Evolutionary conservation across 2,888 invertebrate genomes (phyloP), one percentile per base, ranked within the genome.

Genomic region (Syritta pipiens): DNA sequence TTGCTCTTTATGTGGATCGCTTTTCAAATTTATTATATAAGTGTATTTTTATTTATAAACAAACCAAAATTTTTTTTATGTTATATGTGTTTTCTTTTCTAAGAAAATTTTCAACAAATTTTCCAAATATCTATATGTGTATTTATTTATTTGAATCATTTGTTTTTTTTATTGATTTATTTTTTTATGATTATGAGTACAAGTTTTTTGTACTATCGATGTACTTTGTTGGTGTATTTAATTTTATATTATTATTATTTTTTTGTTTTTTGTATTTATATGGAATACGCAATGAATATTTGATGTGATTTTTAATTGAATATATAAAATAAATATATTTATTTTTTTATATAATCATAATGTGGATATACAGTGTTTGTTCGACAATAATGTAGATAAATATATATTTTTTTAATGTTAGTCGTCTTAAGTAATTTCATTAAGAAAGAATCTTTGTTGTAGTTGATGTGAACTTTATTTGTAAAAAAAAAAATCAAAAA

Each of bases 1-100:
- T 79, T 79, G 79, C 74, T 74, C 55, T 68, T 74, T 79, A 74
- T 74, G 68, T 79, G 79, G 74, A 79, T 74, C 74, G 79, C 79
- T 79, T 79, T 79, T 74, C 28, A 67, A 72, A 68, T 79, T 74
- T 67, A 55, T 46, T 65, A 59, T 19, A 51, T 79, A 74, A 74
- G 67, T 79, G 79, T 79, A 74, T 74, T 74, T 77, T 74, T 74
- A 74, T 62, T 72, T 67, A 49, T 48, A 44, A 67, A 53, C n/a
- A n/a, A n/a, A n/a, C n/a, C n/a, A 49, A 19, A 53, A 24, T 53
- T 40, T 53, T 53, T 79, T 62, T 51, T 62, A 53, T 76, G 40
- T 55, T 72, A 49, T 59, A 44, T 76, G 32, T 77, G 51, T 76
- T 51, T 57, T 42, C 53, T 60, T 57, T 71, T 51, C 24, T 44